phyloP scores from a whole-genome alignment of 2,888 invertebrate genomes.

The Agriopis marginaria region DNA sequence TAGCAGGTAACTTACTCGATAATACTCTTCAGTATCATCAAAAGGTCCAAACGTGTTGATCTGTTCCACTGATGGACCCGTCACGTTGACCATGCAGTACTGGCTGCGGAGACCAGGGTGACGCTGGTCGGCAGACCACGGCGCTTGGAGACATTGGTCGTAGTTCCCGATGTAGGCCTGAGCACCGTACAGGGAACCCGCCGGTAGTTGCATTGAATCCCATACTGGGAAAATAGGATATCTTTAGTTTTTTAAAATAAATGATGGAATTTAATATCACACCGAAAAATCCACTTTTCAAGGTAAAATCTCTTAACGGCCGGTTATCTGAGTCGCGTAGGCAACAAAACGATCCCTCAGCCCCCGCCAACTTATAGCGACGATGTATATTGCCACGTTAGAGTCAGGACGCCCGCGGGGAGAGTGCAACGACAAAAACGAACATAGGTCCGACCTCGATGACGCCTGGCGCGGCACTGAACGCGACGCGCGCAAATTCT shows the following conservation, averaged over 20 bases:
- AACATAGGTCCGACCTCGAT: too few species aligned
- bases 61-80: conserved; percentile 5
- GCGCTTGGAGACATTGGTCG: conserved; percentile 59
- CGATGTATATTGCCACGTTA: too few species aligned
- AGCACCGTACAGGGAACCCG: conserved; percentile 55
- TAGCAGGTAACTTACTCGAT: conserved; percentile 13
- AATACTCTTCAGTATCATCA: conserved; percentile 43
- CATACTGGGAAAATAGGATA: conserved; percentile 52
- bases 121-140: conserved; percentile 42
- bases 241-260: background rate
- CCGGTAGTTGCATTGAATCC: conserved; percentile 61
- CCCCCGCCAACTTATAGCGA: too few species aligned
- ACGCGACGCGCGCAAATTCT: too few species aligned
- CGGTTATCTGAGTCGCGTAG: too few species aligned
- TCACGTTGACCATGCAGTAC: conserved; percentile 59
- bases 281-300: background rate
- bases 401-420: too few species aligned
- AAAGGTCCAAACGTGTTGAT: conserved; percentile 36
- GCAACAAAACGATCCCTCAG: too few species aligned
- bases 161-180: conserved; percentile 56
- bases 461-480: too few species aligned
- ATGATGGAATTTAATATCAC: too few species aligned
- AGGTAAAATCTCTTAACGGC: background rate
- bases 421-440: too few species aligned
- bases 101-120: conserved; percentile 49